These are phyloP conservation scores for Brienomyrus brachyistius DNA, from an alignment of 2,113 vertebrate genomes.

Conservation along the genomic window DNA sequence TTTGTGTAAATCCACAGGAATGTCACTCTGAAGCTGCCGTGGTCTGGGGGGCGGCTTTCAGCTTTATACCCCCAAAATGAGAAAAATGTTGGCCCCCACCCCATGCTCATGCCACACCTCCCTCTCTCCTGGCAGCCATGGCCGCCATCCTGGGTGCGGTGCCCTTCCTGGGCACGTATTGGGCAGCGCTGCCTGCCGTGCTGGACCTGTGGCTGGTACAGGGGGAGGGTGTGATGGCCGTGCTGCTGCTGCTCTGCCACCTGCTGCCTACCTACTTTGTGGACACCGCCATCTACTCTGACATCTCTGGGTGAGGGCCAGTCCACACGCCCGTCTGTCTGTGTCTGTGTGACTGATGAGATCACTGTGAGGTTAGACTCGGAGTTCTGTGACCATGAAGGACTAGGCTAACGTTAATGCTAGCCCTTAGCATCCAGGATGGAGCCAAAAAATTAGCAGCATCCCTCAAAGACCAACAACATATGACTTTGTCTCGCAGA, in stretches of 20 bases:
- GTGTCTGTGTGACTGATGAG: not conserved
- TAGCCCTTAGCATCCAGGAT: not conserved
- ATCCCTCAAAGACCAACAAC: not conserved
- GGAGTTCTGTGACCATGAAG: not conserved
- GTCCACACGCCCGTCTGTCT: not conserved
- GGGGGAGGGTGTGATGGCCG: constrained; percentile 81
- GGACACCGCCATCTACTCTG: constrained; percentile 96
- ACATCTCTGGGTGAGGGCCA: constrained; percentile 87
- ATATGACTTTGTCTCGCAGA: not conserved
- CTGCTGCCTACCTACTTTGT: constrained; percentile 97
- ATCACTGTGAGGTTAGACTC: not conserved
- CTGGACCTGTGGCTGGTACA: constrained; percentile 93
- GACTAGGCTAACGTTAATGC: not conserved
- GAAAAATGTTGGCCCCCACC: not conserved
- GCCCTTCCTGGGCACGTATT: constrained; percentile 93
- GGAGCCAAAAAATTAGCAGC: not conserved
- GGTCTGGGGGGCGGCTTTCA: not conserved
- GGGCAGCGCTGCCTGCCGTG: constrained; percentile 87
- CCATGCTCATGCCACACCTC: not conserved
- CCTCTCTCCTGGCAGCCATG: constrained; percentile 53
- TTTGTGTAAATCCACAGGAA: not conserved
- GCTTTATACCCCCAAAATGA: not conserved
- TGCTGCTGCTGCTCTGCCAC: constrained; percentile 85
- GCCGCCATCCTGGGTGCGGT: constrained; percentile 93
- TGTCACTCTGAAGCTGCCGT: not conserved